Evolutionary conservation across 37 sponge, comb jelly and placozoan species (phyloP).

Genomic region (Spongilla lacustris): DNA sequence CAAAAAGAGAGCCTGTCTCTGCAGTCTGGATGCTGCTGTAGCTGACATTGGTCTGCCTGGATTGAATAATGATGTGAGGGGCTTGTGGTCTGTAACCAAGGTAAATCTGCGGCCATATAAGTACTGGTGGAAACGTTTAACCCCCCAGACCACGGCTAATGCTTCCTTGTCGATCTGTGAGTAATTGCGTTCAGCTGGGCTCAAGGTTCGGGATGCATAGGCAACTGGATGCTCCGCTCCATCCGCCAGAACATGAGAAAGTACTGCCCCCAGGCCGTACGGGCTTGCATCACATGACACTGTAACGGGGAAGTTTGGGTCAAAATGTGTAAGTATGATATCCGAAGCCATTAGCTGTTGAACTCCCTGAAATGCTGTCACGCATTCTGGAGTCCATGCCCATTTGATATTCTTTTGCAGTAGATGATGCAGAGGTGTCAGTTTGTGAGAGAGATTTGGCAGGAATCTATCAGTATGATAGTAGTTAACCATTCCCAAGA

Average conservation of each 20-base stretch:
- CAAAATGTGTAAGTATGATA: constrained; percentile 39
- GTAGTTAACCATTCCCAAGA: constrained; percentile 23
- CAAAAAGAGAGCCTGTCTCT: constrained; percentile 48
- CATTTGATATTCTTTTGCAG: neutral
- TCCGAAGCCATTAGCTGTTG: constrained; percentile 7
- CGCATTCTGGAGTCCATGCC: constrained; percentile 19
- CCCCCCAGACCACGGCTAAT: constrained; percentile 32
- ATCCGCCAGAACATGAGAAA: constrained; percentile 40
- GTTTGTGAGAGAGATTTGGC: constrained; percentile 7
- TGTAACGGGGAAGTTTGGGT: constrained; percentile 2
- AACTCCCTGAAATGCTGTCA: constrained; percentile 8
- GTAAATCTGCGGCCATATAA: constrained; percentile 64
- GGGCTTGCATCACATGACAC: constrained; percentile 44
- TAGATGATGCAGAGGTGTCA: constrained; percentile 21
- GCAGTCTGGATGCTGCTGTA: constrained; percentile 41
- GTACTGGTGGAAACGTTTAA: constrained; percentile 59
- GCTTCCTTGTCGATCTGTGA: constrained; percentile 69
- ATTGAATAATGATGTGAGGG: constrained; percentile 38
- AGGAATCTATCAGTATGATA: constrained; percentile 34
- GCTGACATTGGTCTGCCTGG: constrained; percentile 29
- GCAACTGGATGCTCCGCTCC: constrained; percentile 51
- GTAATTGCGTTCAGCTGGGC: constrained; percentile 45
- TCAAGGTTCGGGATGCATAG: constrained; percentile 59
- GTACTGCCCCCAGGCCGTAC: constrained; percentile 54
- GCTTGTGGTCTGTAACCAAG: constrained; percentile 59